These are phyloP conservation scores for Drosophila birchii DNA, from an alignment of 2,888 invertebrate genomes.

Conservation along the genomic window DNA sequence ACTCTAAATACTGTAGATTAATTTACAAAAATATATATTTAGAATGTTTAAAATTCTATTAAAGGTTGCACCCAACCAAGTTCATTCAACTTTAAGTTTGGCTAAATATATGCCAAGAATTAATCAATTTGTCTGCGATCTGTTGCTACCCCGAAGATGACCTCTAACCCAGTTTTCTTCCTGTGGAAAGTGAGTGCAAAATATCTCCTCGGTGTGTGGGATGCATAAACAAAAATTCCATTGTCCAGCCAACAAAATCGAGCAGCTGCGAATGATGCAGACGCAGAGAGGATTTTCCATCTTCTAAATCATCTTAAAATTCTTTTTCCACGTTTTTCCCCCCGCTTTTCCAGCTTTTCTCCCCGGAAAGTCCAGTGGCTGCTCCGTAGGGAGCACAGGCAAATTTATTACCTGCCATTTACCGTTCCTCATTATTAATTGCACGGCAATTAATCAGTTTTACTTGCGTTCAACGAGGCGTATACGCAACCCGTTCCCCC, in stretches of 20 bases:
- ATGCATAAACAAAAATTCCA: slow-evolving; percentile 28
- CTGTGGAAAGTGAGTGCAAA: slow-evolving; percentile 16
- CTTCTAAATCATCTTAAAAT: slow-evolving; percentile 20
- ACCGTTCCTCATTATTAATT: slow-evolving; percentile 77
- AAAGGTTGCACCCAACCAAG: background rate
- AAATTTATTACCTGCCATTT: slow-evolving; percentile 81
- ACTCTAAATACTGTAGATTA: background rate
- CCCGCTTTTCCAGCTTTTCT: background rate
- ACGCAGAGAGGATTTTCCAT: slow-evolving; percentile 28
- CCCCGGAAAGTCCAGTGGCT: background rate
- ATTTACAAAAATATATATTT: background rate
- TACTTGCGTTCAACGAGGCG: slow-evolving; percentile 72
- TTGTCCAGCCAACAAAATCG: background rate
- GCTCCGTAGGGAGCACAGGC: slow-evolving; percentile 46
- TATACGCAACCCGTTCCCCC: slow-evolving; percentile 55
- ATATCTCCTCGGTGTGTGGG: slow-evolving; percentile 5
- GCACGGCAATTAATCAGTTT: slow-evolving; percentile 75
- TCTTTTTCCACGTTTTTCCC: background rate
- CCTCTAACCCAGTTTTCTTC: slow-evolving; percentile 28
- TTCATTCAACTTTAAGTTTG: background rate
- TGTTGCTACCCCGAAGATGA: slow-evolving; percentile 10
- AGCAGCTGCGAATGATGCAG: slow-evolving; percentile 28
- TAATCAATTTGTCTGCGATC: slow-evolving; percentile 5
- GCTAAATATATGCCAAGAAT: background rate
- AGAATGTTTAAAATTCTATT: background rate